Evolutionary conservation across 2,888 invertebrate genomes (phyloP).

Genomic region (Drosophila meridionalis): DNA sequence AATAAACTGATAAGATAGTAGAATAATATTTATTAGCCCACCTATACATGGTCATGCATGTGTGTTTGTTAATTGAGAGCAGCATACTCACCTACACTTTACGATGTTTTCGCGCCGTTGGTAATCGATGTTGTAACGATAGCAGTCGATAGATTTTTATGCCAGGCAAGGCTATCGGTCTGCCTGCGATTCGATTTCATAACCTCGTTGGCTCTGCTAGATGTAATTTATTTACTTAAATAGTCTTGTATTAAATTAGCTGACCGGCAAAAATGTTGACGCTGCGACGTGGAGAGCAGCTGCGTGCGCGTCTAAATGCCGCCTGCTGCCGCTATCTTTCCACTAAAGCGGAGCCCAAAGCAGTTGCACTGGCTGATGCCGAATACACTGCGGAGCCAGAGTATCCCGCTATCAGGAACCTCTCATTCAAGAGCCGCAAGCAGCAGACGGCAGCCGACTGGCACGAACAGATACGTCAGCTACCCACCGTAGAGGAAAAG

Average conservation of each 20-base stretch:
- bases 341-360: slow-evolving; percentile 37
- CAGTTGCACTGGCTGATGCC: slow-evolving; percentile 30
- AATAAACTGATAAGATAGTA: slow-evolving; percentile 2
- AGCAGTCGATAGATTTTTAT: neutral
- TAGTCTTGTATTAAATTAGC: slow-evolving; percentile 47
- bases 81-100: neutral
- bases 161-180: slow-evolving; percentile 23
- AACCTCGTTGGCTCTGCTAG: slow-evolving; percentile 47
- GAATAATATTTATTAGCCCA: too few relatives aligned
- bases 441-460: slow-evolving; percentile 85
- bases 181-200: slow-evolving; percentile 44
- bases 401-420: slow-evolving; percentile 85
- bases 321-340: slow-evolving; percentile 39
- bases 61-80: neutral
- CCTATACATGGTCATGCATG: neutral
- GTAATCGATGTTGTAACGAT: slow-evolving; percentile 8
- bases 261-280: slow-evolving; percentile 52
- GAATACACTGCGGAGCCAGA: slow-evolving; percentile 73
- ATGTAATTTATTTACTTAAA: slow-evolving; percentile 35
- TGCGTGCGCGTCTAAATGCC: slow-evolving; percentile 43
- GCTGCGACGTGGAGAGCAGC: slow-evolving; percentile 53
- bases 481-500: slow-evolving; percentile 93
- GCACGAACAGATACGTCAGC: slow-evolving; percentile 87
- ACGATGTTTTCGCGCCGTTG: neutral
- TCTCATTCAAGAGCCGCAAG: slow-evolving; percentile 86